Conservation (phyloP, 2,888 invertebrate genomes). For the Microctonus brassicae region DNA sequence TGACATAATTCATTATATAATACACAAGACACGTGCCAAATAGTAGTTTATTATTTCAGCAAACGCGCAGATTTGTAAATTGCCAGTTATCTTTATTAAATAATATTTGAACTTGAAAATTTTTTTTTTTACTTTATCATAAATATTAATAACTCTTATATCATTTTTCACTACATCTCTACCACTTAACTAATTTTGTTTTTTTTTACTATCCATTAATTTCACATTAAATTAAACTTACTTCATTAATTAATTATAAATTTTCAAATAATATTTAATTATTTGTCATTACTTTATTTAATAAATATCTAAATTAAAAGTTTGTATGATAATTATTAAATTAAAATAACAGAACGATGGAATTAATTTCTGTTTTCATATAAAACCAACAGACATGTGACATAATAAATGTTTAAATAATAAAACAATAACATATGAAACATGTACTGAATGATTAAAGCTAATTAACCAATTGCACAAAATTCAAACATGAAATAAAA, state of each 20-base stretch:
- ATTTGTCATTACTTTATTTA: background rate
- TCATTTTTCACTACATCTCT: background rate
- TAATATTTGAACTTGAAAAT: background rate
- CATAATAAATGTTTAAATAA: background rate
- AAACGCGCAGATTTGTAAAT: background rate
- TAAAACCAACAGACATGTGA: background rate
- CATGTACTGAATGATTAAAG: conserved; percentile 17
- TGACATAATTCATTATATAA: conserved; percentile 3
- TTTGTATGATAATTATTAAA: background rate
- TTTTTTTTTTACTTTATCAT: background rate
- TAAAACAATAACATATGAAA: background rate
- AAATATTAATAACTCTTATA: background rate
- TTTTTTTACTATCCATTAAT: background rate
- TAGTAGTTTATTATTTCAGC: background rate
- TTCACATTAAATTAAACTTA: background rate
- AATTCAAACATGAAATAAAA: background rate
- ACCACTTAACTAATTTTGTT: background rate
- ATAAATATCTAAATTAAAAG: background rate
- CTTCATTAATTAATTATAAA: background rate
- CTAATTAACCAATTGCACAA: conserved; percentile 27
- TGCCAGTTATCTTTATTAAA: background rate
- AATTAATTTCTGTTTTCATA: background rate
- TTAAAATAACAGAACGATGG: background rate
- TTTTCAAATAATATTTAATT: too few relatives aligned
- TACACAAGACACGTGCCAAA: background rate